Conservation (phyloP, 2,888 invertebrate species). For the Ctena decussata region DNA sequence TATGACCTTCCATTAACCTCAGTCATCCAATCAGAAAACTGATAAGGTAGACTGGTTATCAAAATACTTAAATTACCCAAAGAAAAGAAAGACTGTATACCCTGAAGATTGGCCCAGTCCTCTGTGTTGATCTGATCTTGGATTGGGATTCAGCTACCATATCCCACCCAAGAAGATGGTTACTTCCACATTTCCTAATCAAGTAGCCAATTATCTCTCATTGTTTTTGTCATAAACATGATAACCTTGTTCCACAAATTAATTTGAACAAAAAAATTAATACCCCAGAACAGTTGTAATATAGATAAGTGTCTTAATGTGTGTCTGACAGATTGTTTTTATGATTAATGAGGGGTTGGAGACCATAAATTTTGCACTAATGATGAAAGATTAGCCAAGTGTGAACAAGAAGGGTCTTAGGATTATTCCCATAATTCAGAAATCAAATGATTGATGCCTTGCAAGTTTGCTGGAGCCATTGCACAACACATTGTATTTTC, state of each 20-base stretch:
- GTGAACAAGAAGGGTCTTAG: not conserved
- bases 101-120: no score
- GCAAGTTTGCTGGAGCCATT: not conserved
- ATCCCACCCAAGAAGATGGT: not conserved
- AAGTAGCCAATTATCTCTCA: not conserved
- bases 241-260: not conserved
- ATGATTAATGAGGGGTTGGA: not conserved
- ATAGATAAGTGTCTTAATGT: not conserved
- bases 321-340: not conserved
- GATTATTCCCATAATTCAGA: not conserved
- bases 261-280: not conserved
- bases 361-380: not conserved
- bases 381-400: not conserved
- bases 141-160: no score
- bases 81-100: not conserved
- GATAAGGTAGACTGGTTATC: slow-evolving; percentile 46
- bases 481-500: no score
- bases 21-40: slow-evolving; percentile 53
- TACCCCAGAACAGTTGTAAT: not conserved
- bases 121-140: no score
- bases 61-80: not conserved
- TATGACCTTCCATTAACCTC: slow-evolving; percentile 57
- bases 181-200: not conserved
- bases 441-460: not conserved
- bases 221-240: not conserved